phyloP scores from a whole-genome alignment of 2,888 invertebrate species.

The Drosophila multiciliata region DNA sequence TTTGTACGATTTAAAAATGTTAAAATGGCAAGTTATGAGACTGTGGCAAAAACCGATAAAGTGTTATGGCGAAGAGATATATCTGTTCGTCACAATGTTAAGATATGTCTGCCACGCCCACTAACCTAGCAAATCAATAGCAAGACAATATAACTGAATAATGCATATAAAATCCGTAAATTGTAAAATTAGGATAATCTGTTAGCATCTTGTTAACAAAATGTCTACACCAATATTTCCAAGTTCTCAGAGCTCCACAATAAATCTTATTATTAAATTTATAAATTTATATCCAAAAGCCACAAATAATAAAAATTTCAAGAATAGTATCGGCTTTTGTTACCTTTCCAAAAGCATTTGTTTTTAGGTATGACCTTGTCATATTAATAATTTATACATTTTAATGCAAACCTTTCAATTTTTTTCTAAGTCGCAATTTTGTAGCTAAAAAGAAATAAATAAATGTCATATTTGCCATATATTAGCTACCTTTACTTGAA shows the following conservation, averaged over 20 bases:
- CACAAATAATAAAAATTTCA: not conserved
- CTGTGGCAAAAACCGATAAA: not conserved
- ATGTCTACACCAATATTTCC: not conserved
- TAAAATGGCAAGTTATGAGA: not conserved
- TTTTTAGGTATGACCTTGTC: not conserved
- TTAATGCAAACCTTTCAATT: not conserved
- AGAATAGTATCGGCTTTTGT: not conserved
- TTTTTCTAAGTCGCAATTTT: not conserved
- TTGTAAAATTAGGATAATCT: not conserved
- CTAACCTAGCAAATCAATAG: not conserved
- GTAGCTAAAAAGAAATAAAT: not conserved
- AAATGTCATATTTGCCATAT: not conserved
- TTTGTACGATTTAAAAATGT: not conserved
- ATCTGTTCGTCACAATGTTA: not conserved
- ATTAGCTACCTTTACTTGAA: not conserved
- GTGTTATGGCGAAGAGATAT: not conserved
- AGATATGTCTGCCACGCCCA: fast-evolving
- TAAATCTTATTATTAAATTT: not conserved
- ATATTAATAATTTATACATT: not conserved
- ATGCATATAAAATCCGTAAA: not conserved
- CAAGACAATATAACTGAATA: not conserved
- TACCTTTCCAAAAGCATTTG: not conserved
- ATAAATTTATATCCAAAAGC: not conserved
- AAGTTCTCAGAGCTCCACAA: no score
- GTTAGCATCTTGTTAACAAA: not conserved